phyloP scores from a whole-genome alignment of 2,888 invertebrate species.

The Pristionchus mayeri region DNA sequence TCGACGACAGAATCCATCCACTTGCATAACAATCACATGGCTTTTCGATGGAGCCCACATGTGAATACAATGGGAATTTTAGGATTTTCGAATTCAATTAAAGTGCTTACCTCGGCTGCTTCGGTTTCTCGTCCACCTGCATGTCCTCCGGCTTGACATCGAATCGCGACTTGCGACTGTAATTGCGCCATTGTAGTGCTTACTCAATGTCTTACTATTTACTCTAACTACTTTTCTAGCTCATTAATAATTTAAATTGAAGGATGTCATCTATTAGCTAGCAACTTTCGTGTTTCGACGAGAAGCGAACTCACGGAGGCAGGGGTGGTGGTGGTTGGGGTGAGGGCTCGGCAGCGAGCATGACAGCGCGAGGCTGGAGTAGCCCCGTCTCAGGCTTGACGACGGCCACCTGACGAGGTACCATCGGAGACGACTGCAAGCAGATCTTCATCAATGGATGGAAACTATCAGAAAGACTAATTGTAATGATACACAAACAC shows the following conservation, averaged over 20 bases:
- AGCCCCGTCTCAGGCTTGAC: background rate
- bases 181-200: background rate
- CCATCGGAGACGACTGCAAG: background rate
- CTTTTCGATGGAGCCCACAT: no score
- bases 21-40: background rate
- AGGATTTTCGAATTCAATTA: background rate
- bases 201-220: no score
- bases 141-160: conserved; percentile 26
- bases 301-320: no score
- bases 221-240: no score
- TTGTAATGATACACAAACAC: no score
- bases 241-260: no score
- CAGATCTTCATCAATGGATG: background rate
- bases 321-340: background rate
- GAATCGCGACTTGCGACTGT: conserved; percentile 40
- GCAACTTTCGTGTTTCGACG: no score
- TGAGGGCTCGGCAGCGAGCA: background rate
- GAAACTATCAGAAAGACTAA: no score
- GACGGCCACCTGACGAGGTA: background rate
- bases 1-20: background rate
- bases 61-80: no score
- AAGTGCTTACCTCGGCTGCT: background rate
- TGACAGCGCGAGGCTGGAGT: background rate
- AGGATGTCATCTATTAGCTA: no score
- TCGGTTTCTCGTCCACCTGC: background rate